phyloP scores from a whole-genome alignment of 2,888 invertebrate species.

The Ectemnius continuus region DNA sequence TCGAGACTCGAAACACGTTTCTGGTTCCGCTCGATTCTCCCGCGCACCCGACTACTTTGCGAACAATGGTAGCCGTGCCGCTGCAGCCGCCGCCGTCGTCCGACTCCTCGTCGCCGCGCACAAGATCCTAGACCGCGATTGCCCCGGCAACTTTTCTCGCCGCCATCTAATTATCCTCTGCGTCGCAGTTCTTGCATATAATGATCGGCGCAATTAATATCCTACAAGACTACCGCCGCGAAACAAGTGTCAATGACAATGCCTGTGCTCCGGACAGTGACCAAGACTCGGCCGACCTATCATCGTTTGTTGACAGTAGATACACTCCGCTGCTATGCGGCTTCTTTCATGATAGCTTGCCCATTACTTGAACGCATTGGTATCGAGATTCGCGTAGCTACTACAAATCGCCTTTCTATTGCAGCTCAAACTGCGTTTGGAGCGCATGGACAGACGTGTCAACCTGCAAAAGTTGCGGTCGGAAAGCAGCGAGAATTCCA shows the following conservation, averaged over 20 bases:
- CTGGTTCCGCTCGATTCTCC: conserved; percentile 35
- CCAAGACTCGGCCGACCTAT: conserved; percentile 22
- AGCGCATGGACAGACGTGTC: conserved; percentile 84
- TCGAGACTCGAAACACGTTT: conserved; percentile 32
- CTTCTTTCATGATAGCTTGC: too few relatives aligned
- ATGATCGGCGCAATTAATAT: conserved; percentile 4
- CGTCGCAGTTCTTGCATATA: neutral
- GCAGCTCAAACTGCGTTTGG: conserved; percentile 84
- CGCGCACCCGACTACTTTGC: conserved; percentile 38
- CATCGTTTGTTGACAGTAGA: conserved; percentile 42
- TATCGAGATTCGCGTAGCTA: too few relatives aligned
- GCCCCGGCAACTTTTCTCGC: conserved; percentile 1
- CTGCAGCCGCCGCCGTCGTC: too few relatives aligned
- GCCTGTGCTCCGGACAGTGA: conserved; percentile 37
- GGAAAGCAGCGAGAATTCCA: conserved; percentile 72
- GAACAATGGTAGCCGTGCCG: conserved; percentile 10
- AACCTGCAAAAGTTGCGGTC: conserved; percentile 77
- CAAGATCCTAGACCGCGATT: conserved; percentile 23
- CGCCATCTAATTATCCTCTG: neutral
- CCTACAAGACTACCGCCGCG: neutral
- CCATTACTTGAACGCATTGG: too few relatives aligned
- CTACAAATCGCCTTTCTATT: conserved; percentile 64
- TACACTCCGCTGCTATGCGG: conserved; percentile 6
- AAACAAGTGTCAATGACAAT: conserved; percentile 27
- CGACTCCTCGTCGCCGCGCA: neutral